Conservation (phyloP, 2,888 invertebrate genomes). For the Drosophila merina region DNA sequence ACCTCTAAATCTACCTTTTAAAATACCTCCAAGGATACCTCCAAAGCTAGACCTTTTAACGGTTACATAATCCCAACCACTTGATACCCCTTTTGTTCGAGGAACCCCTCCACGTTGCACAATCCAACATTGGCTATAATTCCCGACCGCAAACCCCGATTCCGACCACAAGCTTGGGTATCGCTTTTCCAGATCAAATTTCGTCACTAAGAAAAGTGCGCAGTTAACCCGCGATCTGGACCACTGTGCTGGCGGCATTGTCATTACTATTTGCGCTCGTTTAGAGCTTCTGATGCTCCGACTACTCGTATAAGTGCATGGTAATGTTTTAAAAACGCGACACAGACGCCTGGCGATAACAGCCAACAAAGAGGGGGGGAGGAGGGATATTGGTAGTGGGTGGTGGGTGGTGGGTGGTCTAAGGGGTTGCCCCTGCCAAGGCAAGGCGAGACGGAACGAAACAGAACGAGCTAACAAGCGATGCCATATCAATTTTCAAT, state of each 20-base stretch:
- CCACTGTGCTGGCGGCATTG: conserved; percentile 58
- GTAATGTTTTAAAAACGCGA: conserved; percentile 66
- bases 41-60: no score
- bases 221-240: conserved; percentile 31
- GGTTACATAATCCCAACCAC: no score
- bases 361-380: conserved; percentile 45
- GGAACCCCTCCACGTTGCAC: not conserved
- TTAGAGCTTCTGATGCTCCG: conserved; percentile 52
- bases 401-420: not conserved
- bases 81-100: no score
- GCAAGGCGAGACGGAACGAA: not conserved
- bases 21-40: no score
- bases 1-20: no score
- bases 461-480: conserved; percentile 39
- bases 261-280: conserved; percentile 73
- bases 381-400: no score
- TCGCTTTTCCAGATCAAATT: conserved; percentile 8
- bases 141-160: not conserved
- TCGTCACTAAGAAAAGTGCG: conserved; percentile 1
- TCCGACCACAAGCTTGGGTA: not conserved
- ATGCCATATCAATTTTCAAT: conserved; percentile 75
- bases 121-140: conserved; percentile 5
- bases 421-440: not conserved
- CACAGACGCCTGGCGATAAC: conserved; percentile 57
- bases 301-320: conserved; percentile 55